A percentile compares a stretch with the other conserved stretches of the same genome.
phyloP scores from a whole-genome alignment of 2,888 invertebrate genomes.

The Agriotes lineatus region DNA sequence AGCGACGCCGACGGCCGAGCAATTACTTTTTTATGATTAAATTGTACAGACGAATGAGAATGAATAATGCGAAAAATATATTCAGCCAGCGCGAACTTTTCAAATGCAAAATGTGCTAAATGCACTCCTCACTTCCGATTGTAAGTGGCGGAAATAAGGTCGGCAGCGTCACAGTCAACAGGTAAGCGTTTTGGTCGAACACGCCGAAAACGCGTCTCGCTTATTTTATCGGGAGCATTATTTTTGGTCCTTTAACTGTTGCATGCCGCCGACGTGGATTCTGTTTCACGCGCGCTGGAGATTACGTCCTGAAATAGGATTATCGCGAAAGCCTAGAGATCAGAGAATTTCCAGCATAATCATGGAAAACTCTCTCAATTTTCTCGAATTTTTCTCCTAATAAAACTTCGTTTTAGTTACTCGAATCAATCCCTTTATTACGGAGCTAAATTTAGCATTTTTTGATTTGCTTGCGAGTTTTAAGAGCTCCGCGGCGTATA shows the following conservation, averaged over 20 bases:
- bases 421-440: conserved; percentile 10
- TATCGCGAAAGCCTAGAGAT: conserved; percentile 52
- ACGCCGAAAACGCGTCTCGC: conserved; percentile 29
- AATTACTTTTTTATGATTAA: not conserved
- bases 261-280: conserved; percentile 37
- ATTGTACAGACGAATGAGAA: not conserved
- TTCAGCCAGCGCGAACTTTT: conserved; percentile 25
- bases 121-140: conserved; percentile 55
- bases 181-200: conserved; percentile 35
- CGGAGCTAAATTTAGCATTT: conserved; percentile 4
- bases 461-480: conserved; percentile 5
- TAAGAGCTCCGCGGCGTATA: not conserved
- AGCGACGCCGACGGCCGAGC: not conserved
- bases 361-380: conserved; percentile 51
- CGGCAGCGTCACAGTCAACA: conserved; percentile 48
- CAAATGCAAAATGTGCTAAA: conserved; percentile 45
- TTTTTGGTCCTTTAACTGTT: conserved; percentile 15
- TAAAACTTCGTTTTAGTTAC: conserved; percentile 26
- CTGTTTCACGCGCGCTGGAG: conserved; percentile 31
- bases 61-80: conserved; percentile 10
- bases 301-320: conserved; percentile 50
- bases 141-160: conserved; percentile 57
- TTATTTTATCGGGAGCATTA: conserved; percentile 14
- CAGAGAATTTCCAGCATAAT: conserved; percentile 51
- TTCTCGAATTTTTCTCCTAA: conserved; percentile 44